Base-by-base conservation (phyloP, 2,113 vertebrate genomes). In the Archilochus colubris region DNA sequence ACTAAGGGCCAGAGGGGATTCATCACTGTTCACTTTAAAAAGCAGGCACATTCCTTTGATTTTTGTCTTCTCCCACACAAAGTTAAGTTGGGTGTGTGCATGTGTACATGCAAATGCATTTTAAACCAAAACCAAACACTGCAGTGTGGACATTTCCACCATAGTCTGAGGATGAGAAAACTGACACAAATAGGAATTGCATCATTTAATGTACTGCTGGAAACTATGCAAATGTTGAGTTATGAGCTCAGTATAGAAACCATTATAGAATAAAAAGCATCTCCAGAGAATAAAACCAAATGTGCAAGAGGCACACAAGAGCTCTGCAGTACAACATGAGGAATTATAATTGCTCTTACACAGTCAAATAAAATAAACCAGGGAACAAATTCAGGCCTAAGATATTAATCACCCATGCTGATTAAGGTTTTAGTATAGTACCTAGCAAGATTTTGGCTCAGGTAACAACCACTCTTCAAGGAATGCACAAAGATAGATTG, bases 91-190 rank as follows among this genome's bases (percentile, higher is more conserved):
- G 83, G 83, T 58, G 81, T 91, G 57, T 74, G 36, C 46, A 50
- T 31, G 22, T 5, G 13, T 55, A 67, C 19, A 86, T 54, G 89
- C 33, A 94, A 92, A 93, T 55, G 22, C 57, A 58, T 73, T 91
- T 94, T 82, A 88, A 93, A 87, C 89, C 72, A 92, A 93, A 95
- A 66, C 2, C 36, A 91, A 94, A 83, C 48, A 64, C 40, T 54
- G 30, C n/a, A 64, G 40, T 14, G n/a, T 68, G 78, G 89, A 82
- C 17, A 62, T 54, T 91, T 87, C 62, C 53, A 73, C 54, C 15
- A n/a, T 4, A 64, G n/a, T 50, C 28, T 66, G 58, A 85, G n/a
- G 58, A 89, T 82, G 70, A 91, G 31, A 92, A 46, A 55, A n/a
- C 62, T 76, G 81, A 87, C 7, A 27, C n/a, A 89, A 78, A 82